These are phyloP conservation scores for Protonemura montana DNA, from an alignment of 2,888 invertebrate genomes.

Conservation along the genomic window DNA sequence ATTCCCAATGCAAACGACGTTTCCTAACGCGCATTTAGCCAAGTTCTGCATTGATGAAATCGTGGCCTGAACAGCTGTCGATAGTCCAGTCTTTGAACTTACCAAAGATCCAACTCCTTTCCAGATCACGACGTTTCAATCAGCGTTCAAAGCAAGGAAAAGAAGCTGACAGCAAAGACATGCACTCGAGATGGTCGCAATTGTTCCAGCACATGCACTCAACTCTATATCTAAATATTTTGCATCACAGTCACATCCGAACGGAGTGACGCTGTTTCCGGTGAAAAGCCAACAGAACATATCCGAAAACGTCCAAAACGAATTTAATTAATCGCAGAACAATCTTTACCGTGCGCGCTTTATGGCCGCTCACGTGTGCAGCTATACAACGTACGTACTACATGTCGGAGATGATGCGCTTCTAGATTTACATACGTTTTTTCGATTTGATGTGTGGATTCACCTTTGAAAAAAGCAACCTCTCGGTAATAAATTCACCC, in stretches of 20 bases:
- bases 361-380: not conserved
- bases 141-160: not conserved
- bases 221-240: not conserved
- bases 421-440: not conserved
- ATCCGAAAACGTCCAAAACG: conserved; percentile 25
- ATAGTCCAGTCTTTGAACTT: not conserved
- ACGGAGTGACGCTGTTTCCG: not conserved
- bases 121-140: not conserved
- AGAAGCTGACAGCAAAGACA: not conserved
- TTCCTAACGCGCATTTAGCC: not conserved
- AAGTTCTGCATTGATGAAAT: not conserved
- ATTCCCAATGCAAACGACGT: not conserved
- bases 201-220: not conserved
- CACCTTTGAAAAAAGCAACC: too few relatives aligned
- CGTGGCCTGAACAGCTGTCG: not conserved
- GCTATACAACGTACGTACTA: not conserved
- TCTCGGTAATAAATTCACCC: not conserved
- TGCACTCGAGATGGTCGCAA: not conserved
- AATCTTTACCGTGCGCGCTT: not conserved
- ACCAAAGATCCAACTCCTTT: not conserved
- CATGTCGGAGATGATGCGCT: not conserved
- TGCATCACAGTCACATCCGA: not conserved
- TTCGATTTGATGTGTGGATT: too few relatives aligned
- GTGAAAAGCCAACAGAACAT: not conserved
- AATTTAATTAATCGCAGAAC: conserved; percentile 3